Evolutionary conservation across 2,797 vertebrate genomes (phyloP).

Genomic region (Momotus momota): DNA sequence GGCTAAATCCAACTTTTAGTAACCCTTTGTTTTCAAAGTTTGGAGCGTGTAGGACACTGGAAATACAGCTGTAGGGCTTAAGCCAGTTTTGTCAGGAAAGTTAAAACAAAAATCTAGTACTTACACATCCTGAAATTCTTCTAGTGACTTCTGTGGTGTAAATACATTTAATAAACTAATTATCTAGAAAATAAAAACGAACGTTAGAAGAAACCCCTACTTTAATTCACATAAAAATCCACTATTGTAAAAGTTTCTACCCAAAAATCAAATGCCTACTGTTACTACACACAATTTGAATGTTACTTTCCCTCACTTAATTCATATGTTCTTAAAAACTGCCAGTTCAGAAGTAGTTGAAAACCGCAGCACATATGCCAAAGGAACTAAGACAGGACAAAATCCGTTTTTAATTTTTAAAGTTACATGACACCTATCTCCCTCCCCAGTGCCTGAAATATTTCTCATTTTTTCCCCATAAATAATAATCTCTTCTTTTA

Average conservation of each 20-base stretch:
- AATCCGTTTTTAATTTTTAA: neutral
- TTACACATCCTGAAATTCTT: constrained; percentile 99
- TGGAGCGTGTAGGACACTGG: neutral
- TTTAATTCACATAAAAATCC: neutral
- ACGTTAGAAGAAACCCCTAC: neutral
- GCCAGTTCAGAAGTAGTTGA: constrained; percentile 4
- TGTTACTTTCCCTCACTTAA: neutral
- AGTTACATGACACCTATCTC: neutral
- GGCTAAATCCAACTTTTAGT: neutral
- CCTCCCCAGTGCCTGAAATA: neutral
- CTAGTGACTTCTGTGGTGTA: constrained; percentile 96
- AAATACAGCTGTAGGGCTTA: neutral
- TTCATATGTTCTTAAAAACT: neutral
- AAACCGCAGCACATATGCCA: neutral
- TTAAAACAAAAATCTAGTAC: constrained; percentile 68
- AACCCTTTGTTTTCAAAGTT: neutral
- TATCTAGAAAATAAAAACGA: constrained; percentile 85
- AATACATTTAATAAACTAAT: constrained; percentile 98
- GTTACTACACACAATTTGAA: neutral
- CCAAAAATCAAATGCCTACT: neutral
- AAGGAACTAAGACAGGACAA: neutral
- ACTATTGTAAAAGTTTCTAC: neutral
- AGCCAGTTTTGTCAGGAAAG: neutral
- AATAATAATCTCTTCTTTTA: constrained; percentile 7
- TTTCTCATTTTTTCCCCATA: neutral